Evolutionary conservation across 1,140 invertebrate genomes (phyloP).

Genomic region (Condylostylus longicornis): DNA sequence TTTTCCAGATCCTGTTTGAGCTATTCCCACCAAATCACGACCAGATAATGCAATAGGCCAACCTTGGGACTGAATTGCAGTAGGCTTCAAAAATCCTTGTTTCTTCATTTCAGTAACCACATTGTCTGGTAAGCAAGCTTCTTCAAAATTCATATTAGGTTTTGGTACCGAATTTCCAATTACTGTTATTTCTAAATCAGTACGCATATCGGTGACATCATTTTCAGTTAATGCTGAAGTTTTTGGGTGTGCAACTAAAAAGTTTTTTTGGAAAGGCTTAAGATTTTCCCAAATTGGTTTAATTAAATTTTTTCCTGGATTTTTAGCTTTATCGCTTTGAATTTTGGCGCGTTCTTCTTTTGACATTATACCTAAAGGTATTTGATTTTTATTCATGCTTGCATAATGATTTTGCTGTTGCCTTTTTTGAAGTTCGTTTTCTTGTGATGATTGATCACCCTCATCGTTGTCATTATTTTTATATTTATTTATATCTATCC

Average conservation of each 20-base stretch:
- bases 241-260: constrained; percentile 73
- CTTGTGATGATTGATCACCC: too few relatives aligned
- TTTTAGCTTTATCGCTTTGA: constrained; percentile 47
- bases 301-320: constrained; percentile 60
- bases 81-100: constrained; percentile 69
- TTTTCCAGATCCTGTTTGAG: constrained; percentile 87
- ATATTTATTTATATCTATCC: too few relatives aligned
- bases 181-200: constrained; percentile 71
- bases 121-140: constrained; percentile 75
- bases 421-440: too few relatives aligned
- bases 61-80: constrained; percentile 72
- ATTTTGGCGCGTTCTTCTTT: constrained; percentile 37
- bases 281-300: constrained; percentile 79
- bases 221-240: constrained; percentile 51
- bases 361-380: constrained; percentile 21
- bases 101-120: constrained; percentile 66
- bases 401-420: constrained; percentile 12
- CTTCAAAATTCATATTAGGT: constrained; percentile 76
- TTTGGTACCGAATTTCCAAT: constrained; percentile 67
- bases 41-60: constrained; percentile 90
- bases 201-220: constrained; percentile 59
- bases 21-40: constrained; percentile 85
- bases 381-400: constrained; percentile 20
- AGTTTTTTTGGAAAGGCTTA: constrained; percentile 77
- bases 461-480: too few relatives aligned